These are phyloP conservation scores for Poeciliopsis turneri DNA, from an alignment of 2,797 vertebrate genomes.

Conservation along the genomic window DNA sequence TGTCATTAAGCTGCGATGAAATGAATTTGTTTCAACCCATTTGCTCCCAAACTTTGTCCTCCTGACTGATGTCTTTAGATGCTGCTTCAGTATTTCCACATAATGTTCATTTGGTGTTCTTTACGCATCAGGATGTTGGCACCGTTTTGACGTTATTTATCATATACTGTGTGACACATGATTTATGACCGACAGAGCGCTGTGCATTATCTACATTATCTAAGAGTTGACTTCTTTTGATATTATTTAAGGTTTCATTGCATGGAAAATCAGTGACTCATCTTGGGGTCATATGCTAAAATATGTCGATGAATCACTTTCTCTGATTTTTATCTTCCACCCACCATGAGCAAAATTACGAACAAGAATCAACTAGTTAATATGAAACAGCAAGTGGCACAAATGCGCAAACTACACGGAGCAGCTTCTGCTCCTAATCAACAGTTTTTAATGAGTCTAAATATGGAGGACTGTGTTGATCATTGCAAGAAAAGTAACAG, in stretches of 20 bases:
- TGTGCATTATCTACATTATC: not conserved
- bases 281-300: not conserved
- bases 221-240: not conserved
- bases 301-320: conserved; percentile 1
- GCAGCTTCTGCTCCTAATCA: not conserved
- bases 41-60: not conserved
- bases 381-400: not conserved
- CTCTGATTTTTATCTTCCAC: not conserved
- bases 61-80: no score
- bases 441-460: not conserved
- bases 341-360: not conserved
- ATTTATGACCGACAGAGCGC: not conserved
- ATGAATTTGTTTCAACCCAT: not conserved
- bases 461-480: not conserved
- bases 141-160: not conserved
- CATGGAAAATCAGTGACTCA: conserved; percentile 18
- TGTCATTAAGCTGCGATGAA: not conserved
- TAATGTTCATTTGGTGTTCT: not conserved
- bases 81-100: not conserved
- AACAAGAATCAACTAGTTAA: not conserved
- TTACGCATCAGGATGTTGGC: not conserved
- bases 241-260: not conserved
- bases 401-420: not conserved
- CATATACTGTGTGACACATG: not conserved
- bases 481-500: not conserved